Conservation (phyloP, 1,140 invertebrate genomes). For the Dendrolimus punctatus region DNA sequence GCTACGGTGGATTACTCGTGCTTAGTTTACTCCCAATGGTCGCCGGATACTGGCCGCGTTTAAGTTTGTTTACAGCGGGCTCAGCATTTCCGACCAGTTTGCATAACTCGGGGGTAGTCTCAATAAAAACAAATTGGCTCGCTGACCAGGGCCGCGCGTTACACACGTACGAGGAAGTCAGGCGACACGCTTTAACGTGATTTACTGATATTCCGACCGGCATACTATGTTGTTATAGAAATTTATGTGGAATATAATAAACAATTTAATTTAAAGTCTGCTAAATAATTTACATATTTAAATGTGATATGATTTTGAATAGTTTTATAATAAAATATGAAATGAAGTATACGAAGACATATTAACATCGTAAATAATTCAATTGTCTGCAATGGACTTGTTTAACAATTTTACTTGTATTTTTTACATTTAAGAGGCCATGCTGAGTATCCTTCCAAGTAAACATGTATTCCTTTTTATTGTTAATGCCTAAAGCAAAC, state of each 20-base stretch:
- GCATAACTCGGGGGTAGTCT: conserved; percentile 66
- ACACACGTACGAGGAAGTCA: conserved; percentile 64
- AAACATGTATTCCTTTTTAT: too few relatives aligned
- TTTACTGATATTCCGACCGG: conserved; percentile 41
- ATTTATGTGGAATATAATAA: conserved; percentile 17
- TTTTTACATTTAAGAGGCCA: too few relatives aligned
- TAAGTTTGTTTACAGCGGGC: conserved; percentile 60
- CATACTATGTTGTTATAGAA: conserved; percentile 18
- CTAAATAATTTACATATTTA: too few relatives aligned
- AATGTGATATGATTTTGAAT: too few relatives aligned
- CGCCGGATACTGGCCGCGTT: conserved; percentile 35
- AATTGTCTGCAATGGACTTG: too few relatives aligned
- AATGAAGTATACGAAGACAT: too few relatives aligned
- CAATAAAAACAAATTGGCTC: conserved; percentile 68
- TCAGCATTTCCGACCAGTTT: conserved; percentile 65
- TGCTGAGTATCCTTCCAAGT: too few relatives aligned
- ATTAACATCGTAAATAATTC: too few relatives aligned
- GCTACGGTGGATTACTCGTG: conserved; percentile 5
- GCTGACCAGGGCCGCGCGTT: conserved; percentile 56
- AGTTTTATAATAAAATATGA: too few relatives aligned
- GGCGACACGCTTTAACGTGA: conserved; percentile 51
- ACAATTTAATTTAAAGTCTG: too few relatives aligned
- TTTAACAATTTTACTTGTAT: too few relatives aligned
- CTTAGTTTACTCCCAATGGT: conserved; percentile 21
- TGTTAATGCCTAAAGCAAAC: too few relatives aligned